phyloP scores from a whole-genome alignment of 2,113 vertebrate species.

The Aplodontia rufa region DNA sequence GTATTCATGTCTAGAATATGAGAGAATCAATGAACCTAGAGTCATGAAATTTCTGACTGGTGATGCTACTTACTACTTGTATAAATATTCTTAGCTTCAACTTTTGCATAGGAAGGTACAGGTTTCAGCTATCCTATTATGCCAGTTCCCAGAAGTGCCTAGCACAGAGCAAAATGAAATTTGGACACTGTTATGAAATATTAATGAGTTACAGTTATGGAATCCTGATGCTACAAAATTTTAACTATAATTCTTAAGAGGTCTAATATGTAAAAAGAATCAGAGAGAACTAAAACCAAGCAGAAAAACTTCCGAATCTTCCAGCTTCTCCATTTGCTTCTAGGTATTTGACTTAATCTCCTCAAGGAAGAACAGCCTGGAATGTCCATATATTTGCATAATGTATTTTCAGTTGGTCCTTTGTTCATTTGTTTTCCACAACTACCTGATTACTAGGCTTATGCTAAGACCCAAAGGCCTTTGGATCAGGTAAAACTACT shows the following conservation, averaged over 20 bases:
- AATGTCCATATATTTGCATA: constrained; percentile 20
- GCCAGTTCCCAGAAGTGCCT: neutral
- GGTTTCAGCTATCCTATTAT: neutral
- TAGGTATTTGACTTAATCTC: constrained; percentile 23
- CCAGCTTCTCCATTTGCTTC: neutral
- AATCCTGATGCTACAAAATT: neutral
- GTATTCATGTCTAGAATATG: neutral
- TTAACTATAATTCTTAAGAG: neutral
- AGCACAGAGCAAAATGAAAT: neutral
- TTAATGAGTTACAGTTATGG: neutral
- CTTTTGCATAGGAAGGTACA: constrained; percentile 10
- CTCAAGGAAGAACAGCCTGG: neutral
- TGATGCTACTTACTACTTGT: neutral
- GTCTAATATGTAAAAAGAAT: constrained; percentile 24
- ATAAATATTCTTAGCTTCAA: neutral
- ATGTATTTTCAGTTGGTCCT: neutral
- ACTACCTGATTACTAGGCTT: neutral
- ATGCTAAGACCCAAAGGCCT: neutral
- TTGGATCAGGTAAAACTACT: neutral
- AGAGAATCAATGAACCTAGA: neutral
- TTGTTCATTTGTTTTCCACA: constrained; percentile 30
- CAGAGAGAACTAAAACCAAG: neutral
- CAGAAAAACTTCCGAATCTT: constrained; percentile 30
- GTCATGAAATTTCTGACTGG: neutral
- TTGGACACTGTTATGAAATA: neutral